phyloP scores from a whole-genome alignment of 2,888 invertebrate genomes.

The Melinaea marsaeus region DNA sequence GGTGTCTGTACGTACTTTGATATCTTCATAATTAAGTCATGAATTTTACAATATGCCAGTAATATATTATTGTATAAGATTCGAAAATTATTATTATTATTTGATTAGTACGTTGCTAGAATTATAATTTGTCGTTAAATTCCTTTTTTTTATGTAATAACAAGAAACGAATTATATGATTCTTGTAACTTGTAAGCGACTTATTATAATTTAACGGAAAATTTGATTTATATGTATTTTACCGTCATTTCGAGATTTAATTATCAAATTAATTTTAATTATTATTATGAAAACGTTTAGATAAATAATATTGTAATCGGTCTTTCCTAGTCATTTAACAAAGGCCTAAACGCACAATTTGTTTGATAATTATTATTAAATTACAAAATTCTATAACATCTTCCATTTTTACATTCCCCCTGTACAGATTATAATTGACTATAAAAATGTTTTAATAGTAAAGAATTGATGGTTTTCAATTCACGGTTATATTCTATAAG shows the following conservation, averaged over 20 bases:
- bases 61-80: too few species aligned
- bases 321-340: conserved; percentile 70
- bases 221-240: too few species aligned
- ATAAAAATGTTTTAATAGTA: conserved; percentile 33
- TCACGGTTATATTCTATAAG: conserved; percentile 66
- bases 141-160: too few species aligned
- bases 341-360: conserved; percentile 75
- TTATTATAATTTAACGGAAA: too few species aligned
- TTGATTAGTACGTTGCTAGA: too few species aligned
- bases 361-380: conserved; percentile 41
- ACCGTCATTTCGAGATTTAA: too few species aligned
- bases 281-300: not conserved
- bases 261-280: too few species aligned
- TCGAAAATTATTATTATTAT: too few species aligned
- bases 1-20: conserved; percentile 10
- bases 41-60: too few species aligned
- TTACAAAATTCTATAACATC: conserved; percentile 39
- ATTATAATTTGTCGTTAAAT: too few species aligned
- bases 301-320: conserved; percentile 30
- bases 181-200: too few species aligned
- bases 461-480: conserved; percentile 53
- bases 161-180: too few species aligned
- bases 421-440: conserved; percentile 46
- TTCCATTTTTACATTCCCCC: conserved; percentile 70
- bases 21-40: conserved; percentile 6